These are phyloP conservation scores for Paramormyrops hopkinsi DNA, from an alignment of 2,797 vertebrate species.

Conservation along the genomic window DNA sequence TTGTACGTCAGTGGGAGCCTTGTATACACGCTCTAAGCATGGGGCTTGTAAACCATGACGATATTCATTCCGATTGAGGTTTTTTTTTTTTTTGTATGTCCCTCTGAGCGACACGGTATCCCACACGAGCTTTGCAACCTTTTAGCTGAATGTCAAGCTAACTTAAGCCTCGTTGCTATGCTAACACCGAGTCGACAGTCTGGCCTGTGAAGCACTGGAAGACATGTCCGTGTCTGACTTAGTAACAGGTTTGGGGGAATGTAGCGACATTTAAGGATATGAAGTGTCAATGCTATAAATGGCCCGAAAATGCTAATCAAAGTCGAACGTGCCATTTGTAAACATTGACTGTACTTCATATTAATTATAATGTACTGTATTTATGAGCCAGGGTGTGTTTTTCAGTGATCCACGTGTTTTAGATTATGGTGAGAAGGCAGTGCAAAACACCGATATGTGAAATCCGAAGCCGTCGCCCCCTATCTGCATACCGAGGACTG, in stretches of 20 bases:
- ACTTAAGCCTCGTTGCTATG: constrained; percentile 51
- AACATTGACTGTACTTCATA: not conserved
- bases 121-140: constrained; percentile 42
- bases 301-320: not conserved
- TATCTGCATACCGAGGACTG: not conserved
- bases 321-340: not conserved
- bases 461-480: constrained; percentile 23
- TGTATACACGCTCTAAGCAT: not conserved
- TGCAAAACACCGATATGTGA: not conserved
- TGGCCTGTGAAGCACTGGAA: not conserved
- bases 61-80: constrained; percentile 18
- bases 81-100: constrained; percentile 6
- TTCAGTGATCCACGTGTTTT: not conserved
- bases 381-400: not conserved
- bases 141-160: constrained; percentile 40
- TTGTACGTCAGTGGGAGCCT: not conserved
- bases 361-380: not conserved
- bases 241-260: not conserved
- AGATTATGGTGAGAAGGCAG: not conserved
- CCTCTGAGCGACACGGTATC: constrained; percentile 50
- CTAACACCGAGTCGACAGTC: constrained; percentile 37
- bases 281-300: not conserved
- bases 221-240: not conserved
- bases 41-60: not conserved
- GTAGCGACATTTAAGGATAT: not conserved